Percentiles rank a stretch among this genome's conserved stretches.
These are phyloP conservation scores for Adelosebastes latens DNA, from an alignment of 2,797 vertebrate species.

Conservation along the genomic window DNA sequence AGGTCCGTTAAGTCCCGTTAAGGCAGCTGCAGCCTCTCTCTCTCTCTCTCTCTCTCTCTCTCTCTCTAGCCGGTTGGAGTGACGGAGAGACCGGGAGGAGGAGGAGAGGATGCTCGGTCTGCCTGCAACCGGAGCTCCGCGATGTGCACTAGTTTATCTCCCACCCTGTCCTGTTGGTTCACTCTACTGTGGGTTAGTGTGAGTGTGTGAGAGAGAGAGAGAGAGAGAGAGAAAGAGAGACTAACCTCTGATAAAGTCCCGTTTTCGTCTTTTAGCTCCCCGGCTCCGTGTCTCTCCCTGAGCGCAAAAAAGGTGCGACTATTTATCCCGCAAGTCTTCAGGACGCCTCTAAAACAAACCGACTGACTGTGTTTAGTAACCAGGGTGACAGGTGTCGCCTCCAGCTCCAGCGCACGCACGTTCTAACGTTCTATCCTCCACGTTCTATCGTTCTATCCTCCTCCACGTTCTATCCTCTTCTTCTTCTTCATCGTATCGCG, in stretches of 20 bases:
- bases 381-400: conserved; percentile 71
- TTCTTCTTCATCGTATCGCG: conserved; percentile 4
- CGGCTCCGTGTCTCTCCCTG: conserved; percentile 21
- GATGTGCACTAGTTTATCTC: conserved; percentile 58
- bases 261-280: conserved; percentile 9
- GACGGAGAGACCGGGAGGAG: conserved; percentile 5
- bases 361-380: conserved; percentile 56
- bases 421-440: conserved; percentile 1
- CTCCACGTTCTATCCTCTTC: conserved; percentile 17
- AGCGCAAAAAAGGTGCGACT: conserved; percentile 51
- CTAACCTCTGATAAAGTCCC: conserved; percentile 52
- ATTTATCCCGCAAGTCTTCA: conserved; percentile 42
- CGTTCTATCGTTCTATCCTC: neutral
- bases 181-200: conserved; percentile 36
- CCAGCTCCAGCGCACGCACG: conserved; percentile 56
- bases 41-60: neutral
- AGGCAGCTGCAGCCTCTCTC: conserved; percentile 13
- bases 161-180: conserved; percentile 44
- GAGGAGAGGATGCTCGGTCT: conserved; percentile 27
- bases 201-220: neutral
- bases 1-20: conserved; percentile 44
- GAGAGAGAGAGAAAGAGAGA: conserved; percentile 4
- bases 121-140: conserved; percentile 51
- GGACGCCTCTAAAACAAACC: conserved; percentile 47
- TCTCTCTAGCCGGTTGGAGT: no score